A percentile compares a stretch with the other conserved stretches of the same genome.
These are phyloP conservation scores for Anticlea derivata DNA, from an alignment of 2,888 invertebrate species.

Conservation along the genomic window DNA sequence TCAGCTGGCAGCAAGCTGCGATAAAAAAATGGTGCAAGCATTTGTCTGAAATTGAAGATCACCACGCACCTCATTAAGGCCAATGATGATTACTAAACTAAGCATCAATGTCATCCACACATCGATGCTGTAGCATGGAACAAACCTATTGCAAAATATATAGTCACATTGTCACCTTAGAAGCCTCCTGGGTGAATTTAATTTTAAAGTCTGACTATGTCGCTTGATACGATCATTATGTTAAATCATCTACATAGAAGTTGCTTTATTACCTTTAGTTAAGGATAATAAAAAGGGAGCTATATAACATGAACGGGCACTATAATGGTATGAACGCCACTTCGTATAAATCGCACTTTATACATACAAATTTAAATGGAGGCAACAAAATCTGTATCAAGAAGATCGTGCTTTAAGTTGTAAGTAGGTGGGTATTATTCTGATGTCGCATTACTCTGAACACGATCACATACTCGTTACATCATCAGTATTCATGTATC, in stretches of 20 bases:
- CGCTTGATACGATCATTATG: too few relatives aligned
- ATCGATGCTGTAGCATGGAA: neutral
- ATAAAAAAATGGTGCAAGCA: neutral
- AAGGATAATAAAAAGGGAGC: too few relatives aligned
- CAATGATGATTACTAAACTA: conserved; percentile 17
- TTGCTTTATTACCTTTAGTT: too few relatives aligned
- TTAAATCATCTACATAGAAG: too few relatives aligned
- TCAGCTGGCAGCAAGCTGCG: conserved; percentile 1
- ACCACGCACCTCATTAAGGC: conserved; percentile 14
- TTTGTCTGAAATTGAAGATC: neutral
- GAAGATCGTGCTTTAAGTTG: neutral
- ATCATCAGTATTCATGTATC: conserved; percentile 39
- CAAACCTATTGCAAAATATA: conserved; percentile 1
- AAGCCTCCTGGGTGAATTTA: neutral
- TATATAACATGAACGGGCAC: too few relatives aligned
- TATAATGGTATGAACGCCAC: too few relatives aligned
- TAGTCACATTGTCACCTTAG: neutral
- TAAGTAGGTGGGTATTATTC: conserved; percentile 3
- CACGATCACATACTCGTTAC: conserved; percentile 25
- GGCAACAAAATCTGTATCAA: too few relatives aligned
- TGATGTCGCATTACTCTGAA: conserved; percentile 22
- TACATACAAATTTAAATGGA: too few relatives aligned
- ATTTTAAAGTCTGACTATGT: neutral
- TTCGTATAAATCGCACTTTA: too few relatives aligned
- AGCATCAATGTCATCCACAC: neutral